A percentile compares a stretch with the other conserved stretches of the same genome.
phyloP scores from a whole-genome alignment of 2,888 invertebrate genomes.

The Pachymerium ferrugineum region DNA sequence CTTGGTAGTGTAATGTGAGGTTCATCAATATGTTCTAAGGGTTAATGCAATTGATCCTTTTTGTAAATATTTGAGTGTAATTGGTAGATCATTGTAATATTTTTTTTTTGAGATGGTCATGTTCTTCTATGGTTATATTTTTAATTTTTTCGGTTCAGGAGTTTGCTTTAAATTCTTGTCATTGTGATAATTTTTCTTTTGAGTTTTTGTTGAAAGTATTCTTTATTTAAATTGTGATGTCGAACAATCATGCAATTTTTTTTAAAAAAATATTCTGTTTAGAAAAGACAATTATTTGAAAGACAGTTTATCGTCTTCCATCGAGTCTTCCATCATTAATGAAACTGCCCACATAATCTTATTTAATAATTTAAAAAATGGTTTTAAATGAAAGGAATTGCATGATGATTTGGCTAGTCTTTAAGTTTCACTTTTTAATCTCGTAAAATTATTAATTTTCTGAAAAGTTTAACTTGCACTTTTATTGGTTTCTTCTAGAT shows the following conservation, averaged over 20 bases:
- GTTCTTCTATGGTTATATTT: too few relatives aligned
- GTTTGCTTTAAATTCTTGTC: background rate
- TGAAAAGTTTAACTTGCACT: background rate
- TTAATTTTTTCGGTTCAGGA: background rate
- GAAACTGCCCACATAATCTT: background rate
- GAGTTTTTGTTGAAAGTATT: background rate
- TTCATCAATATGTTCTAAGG: background rate
- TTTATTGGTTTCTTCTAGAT: background rate
- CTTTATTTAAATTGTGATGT: background rate
- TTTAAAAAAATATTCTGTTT: background rate
- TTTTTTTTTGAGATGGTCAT: too few relatives aligned
- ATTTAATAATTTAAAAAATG: background rate
- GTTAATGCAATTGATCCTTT: background rate
- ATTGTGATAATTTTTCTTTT: background rate
- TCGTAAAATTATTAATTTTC: background rate
- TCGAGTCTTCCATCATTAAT: conserved; percentile 13
- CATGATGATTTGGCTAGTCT: background rate
- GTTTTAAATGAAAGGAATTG: background rate
- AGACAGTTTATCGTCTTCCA: background rate
- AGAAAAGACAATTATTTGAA: background rate
- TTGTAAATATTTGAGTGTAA: conserved; percentile 17
- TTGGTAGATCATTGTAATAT: too few relatives aligned
- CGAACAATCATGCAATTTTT: background rate
- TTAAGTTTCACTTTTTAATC: too few relatives aligned
- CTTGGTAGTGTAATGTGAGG: background rate